A percentile compares a stretch with the other conserved stretches of the same genome.
These are phyloP conservation scores for Struthio camelus DNA, from an alignment of 2,113 vertebrate genomes.

Conservation along the genomic window DNA sequence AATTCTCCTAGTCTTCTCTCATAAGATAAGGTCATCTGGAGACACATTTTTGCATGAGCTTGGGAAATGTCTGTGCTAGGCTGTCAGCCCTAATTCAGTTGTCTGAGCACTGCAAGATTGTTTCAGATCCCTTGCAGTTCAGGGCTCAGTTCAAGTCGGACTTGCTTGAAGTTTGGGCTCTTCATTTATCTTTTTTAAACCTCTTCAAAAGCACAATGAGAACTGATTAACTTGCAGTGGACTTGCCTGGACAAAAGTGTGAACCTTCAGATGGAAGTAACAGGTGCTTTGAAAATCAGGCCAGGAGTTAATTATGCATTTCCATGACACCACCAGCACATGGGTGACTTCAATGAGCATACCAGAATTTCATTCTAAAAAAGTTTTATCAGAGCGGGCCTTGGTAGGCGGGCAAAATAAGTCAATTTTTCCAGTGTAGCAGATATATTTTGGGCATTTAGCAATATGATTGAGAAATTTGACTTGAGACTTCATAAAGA, in stretches of 20 bases:
- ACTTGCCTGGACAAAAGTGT: neutral
- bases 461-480: neutral
- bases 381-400: neutral
- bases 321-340: neutral
- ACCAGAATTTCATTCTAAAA: neutral
- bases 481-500: neutral
- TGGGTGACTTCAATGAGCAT: neutral
- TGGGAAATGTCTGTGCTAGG: neutral
- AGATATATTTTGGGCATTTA: neutral
- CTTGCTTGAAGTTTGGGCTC: neutral
- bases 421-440: neutral
- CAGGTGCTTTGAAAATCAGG: neutral
- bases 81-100: neutral
- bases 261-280: neutral
- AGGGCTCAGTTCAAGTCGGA: slow-evolving; percentile 6
- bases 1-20: neutral
- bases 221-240: slow-evolving; percentile 3
- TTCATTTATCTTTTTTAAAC: slow-evolving; percentile 8
- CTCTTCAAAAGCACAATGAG: slow-evolving; percentile 8
- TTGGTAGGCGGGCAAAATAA: neutral
- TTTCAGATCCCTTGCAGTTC: slow-evolving; percentile 1
- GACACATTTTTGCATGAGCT: neutral
- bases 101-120: neutral
- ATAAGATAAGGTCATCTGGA: neutral
- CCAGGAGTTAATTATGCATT: slow-evolving; percentile 27